Evolutionary conservation across 1,140 invertebrate species (phyloP), one percentile per base, ranked within the genome.

Genomic region (Drosophila watanabei): DNA sequence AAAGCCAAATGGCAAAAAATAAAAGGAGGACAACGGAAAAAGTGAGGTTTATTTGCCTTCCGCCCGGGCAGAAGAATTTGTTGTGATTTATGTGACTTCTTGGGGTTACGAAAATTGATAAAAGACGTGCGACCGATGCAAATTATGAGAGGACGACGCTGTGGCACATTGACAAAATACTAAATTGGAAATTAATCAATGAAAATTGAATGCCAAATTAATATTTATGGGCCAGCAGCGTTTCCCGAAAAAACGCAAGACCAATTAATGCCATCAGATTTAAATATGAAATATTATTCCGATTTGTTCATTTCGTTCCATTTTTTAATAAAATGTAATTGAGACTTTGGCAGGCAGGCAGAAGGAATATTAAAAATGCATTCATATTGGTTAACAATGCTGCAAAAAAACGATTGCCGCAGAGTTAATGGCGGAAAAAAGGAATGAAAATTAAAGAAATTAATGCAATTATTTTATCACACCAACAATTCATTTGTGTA

Each of bases 391-490:
- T 65, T 33, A 62, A 62, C 30, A 18, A 28, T 57, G 20, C 14
- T 28, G 20, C 35, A 57, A 39, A 57, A 57, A 37, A 48, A 11
- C 33, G 52, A 62, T 66, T 71, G 49, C 20, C 14, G 18, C 41
- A 58, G 58, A 59, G 75, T 68, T 51, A 45, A 43, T 60, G 45
- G 10, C 43, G 35, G 46, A 66, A 58, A 51, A 43, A 43, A 49
- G 48, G 6, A 35, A 45, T 61, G 61, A 64, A 65, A 49, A 73
- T 78, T 75, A 71, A 64, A 75, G 52, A 60, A 81, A 80, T 81
- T 78, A 88, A 83, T 81, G 66, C 69, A 83, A 78, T 80, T 88
- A 80, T 83, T 88, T 88, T 83, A 80, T 80, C 72, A 80, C 62
- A 51, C 48, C 28, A 43, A 56, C 46, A 43, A 65, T 76, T 76